Conservation (phyloP, 2,888 invertebrate species). For the Eupithecia inturbata region DNA sequence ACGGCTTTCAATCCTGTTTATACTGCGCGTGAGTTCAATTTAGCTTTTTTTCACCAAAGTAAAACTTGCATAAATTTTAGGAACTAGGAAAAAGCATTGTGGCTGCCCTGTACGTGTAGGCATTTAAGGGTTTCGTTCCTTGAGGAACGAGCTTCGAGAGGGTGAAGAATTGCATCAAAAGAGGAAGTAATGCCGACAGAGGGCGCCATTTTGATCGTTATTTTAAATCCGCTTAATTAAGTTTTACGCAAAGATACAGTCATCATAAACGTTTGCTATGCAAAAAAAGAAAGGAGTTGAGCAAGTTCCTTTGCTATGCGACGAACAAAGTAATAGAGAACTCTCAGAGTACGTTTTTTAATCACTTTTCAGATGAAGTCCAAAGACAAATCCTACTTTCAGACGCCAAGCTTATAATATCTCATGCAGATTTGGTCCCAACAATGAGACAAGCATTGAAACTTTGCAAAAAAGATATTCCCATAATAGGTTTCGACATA, state of each 20-base stretch:
- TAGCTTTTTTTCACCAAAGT: neutral
- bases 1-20: slow-evolving; percentile 89
- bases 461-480: slow-evolving; percentile 70
- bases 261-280: neutral
- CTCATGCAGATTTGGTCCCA: slow-evolving; percentile 80
- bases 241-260: neutral
- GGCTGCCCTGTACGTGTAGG: neutral
- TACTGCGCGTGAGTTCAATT: slow-evolving; percentile 77
- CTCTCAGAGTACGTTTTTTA: neutral
- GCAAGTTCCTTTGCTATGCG: neutral
- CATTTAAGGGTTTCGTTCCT: neutral
- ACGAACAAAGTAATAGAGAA: neutral
- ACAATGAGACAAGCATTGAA: slow-evolving; percentile 76
- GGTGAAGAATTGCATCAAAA: neutral
- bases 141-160: neutral
- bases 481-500: slow-evolving; percentile 75
- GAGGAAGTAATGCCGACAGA: neutral
- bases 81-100: neutral
- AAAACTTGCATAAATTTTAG: neutral
- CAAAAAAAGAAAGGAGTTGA: neutral
- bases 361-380: slow-evolving; percentile 86
- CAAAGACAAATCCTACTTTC: slow-evolving; percentile 84
- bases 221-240: neutral
- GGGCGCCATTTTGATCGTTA: neutral
- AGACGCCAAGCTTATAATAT: slow-evolving; percentile 84